Percentiles rank a stretch among this genome's conserved stretches.
These are phyloP conservation scores for Caenorhabditis auriculariae DNA, from an alignment of 2,888 invertebrate species.

Conservation along the genomic window DNA sequence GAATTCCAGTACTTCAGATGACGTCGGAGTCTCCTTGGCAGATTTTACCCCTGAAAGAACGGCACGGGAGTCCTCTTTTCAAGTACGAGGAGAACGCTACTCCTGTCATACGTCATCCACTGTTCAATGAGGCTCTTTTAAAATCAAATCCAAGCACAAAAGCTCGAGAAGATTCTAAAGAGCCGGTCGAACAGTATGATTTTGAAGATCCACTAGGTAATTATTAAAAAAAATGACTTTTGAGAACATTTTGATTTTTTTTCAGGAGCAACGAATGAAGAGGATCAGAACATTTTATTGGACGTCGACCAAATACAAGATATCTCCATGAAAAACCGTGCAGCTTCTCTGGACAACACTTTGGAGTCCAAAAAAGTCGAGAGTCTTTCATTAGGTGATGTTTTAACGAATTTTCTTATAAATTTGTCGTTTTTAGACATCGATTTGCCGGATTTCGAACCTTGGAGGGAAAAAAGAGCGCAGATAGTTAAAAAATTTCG, in stretches of 20 bases:
- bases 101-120: no score
- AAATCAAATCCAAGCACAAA: no score
- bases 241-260: neutral
- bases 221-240: neutral
- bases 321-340: slow-evolving; percentile 4
- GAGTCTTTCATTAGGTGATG: neutral
- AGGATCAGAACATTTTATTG: neutral
- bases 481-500: slow-evolving; percentile 86
- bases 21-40: no score
- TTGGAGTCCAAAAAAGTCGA: slow-evolving; percentile 12
- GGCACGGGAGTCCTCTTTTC: no score
- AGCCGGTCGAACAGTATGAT: slow-evolving; percentile 7
- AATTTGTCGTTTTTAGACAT: slow-evolving; percentile 45
- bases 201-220: slow-evolving; percentile 18
- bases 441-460: slow-evolving; percentile 68
- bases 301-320: slow-evolving; percentile 5
- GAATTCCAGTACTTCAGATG: no score
- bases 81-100: no score
- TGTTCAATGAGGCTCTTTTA: no score
- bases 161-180: neutral
- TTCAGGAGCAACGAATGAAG: slow-evolving; percentile 18
- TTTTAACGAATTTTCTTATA: no score
- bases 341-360: slow-evolving; percentile 15
- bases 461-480: slow-evolving; percentile 78
- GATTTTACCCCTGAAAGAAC: no score